Conservation (phyloP, 2,113 vertebrate species). For the Ochotona curzoniae region DNA sequence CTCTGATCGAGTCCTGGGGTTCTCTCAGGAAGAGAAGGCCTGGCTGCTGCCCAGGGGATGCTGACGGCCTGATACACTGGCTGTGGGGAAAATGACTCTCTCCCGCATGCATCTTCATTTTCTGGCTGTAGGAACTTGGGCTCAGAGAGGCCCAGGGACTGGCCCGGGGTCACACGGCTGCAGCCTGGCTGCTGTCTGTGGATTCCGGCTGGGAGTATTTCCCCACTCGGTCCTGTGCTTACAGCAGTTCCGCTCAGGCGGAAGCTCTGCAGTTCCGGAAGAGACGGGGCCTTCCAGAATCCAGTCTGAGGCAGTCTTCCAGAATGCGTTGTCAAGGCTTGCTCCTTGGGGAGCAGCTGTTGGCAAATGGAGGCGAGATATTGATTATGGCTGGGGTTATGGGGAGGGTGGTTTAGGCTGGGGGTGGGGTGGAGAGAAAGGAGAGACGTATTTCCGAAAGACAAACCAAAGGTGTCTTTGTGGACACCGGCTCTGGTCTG, state of each 20-base stretch:
- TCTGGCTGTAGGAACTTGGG: not conserved
- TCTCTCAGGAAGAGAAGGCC: not conserved
- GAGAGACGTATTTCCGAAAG: not conserved
- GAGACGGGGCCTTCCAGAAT: constrained; percentile 67
- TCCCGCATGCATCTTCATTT: not conserved
- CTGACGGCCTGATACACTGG: not conserved
- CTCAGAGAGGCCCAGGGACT: constrained; percentile 5
- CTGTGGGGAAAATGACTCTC: not conserved
- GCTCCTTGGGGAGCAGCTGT: constrained; percentile 51
- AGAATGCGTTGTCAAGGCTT: constrained; percentile 59
- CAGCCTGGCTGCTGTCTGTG: not conserved
- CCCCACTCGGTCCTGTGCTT: not conserved
- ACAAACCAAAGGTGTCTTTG: constrained; percentile 25
- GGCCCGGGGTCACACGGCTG: constrained; percentile 36
- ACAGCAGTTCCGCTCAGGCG: constrained; percentile 18
- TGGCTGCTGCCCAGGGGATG: not conserved
- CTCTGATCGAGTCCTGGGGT: not conserved
- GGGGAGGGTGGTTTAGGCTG: not conserved
- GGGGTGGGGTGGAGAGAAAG: not conserved
- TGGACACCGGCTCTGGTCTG: not conserved
- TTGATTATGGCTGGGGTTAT: constrained; percentile 64
- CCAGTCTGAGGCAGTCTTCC: constrained; percentile 59
- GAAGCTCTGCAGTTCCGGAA: constrained; percentile 52
- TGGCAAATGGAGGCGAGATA: constrained; percentile 67
- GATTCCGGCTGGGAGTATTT: not conserved